Percentiles rank a stretch among this genome's conserved stretches.
Conservation (phyloP, 2,113 vertebrate species). For the Miniopterus natalensis region DNA sequence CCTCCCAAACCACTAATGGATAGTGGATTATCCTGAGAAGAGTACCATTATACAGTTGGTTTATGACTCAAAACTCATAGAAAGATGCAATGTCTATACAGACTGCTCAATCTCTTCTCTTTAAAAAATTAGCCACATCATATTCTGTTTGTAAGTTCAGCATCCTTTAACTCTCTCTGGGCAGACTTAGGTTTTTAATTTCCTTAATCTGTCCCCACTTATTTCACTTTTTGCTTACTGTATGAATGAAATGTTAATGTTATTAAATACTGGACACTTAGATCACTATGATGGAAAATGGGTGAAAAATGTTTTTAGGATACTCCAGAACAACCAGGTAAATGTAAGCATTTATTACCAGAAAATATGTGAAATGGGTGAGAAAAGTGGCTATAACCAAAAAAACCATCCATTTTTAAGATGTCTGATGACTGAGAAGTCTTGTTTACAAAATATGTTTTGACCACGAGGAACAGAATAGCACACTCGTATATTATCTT, state of each 20-base stretch:
- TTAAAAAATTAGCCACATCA: not conserved
- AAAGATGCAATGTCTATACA: not conserved
- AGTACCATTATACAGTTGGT: not conserved
- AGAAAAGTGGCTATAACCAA: not conserved
- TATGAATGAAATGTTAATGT: conserved; percentile 6
- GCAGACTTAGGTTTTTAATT: not conserved
- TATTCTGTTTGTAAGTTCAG: not conserved
- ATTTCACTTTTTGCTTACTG: not conserved
- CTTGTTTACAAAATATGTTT: conserved; percentile 27
- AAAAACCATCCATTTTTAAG: not conserved
- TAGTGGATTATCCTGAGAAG: not conserved
- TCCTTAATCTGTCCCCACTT: not conserved
- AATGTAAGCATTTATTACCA: not conserved
- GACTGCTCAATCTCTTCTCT: not conserved
- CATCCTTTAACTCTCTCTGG: not conserved
- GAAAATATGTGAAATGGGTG: not conserved
- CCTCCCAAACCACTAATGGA: not conserved
- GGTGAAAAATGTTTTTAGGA: not conserved
- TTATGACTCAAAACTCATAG: conserved; percentile 19
- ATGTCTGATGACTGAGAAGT: not conserved
- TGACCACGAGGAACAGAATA: not conserved
- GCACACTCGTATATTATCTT: not conserved
- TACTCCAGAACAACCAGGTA: not conserved
- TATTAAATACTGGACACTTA: not conserved
- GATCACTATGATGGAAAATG: not conserved